A percentile compares a stretch with the other conserved stretches of the same genome.
These are phyloP conservation scores for Osedax frankpressi DNA, from an alignment of 2,888 invertebrate species.

Conservation along the genomic window DNA sequence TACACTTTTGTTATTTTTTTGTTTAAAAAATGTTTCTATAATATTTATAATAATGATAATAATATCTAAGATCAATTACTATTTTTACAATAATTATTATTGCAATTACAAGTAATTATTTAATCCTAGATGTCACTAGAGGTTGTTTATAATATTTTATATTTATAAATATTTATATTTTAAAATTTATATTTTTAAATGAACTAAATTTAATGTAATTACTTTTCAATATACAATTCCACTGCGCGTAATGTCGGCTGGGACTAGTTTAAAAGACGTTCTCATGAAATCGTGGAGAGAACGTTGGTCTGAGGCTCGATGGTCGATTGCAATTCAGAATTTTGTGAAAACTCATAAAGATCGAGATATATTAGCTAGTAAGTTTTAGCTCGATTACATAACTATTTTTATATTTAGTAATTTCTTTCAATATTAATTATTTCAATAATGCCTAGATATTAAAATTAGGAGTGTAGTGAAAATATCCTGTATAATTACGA, in stretches of 20 bases:
- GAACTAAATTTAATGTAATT: neutral
- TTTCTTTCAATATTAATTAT: neutral
- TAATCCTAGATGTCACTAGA: neutral
- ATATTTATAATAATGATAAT: no score
- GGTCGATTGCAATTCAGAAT: neutral
- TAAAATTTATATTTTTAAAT: neutral
- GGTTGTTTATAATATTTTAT: neutral
- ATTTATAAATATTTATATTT: neutral
- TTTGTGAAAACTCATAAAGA: neutral
- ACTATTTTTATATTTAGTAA: neutral
- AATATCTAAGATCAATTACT: no score
- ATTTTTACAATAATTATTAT: no score
- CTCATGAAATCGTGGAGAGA: neutral
- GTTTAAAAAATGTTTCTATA: no score
- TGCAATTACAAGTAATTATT: no score
- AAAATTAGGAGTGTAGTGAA: no score
- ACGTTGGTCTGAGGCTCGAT: neutral
- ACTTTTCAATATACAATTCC: no score
- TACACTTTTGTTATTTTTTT: no score
- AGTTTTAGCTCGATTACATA: neutral
- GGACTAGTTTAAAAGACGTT: neutral
- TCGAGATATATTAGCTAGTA: neutral
- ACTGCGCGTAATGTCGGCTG: neutral
- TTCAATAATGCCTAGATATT: neutral
- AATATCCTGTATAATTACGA: no score